phyloP scores from a whole-genome alignment of 2,797 vertebrate species.

The Microctenopoma steveboyesi region DNA sequence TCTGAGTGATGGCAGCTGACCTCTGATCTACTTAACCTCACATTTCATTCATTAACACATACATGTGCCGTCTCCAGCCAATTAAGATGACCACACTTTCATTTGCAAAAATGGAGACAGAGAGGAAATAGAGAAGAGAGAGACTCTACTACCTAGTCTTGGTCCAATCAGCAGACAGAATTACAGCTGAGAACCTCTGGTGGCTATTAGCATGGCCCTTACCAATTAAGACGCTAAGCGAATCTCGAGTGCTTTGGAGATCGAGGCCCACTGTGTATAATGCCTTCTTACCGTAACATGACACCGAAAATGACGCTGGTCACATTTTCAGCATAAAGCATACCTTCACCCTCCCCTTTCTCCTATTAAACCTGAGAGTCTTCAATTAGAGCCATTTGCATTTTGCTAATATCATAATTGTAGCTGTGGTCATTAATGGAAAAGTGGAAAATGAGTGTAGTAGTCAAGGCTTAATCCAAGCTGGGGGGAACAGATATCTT shows the following conservation, averaged over 20 bases:
- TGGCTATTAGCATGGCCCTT: slow-evolving; percentile 81
- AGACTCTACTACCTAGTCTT: slow-evolving; percentile 71
- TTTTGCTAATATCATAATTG: slow-evolving; percentile 88
- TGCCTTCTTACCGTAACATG: slow-evolving; percentile 81
- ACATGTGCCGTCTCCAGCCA: slow-evolving; percentile 72
- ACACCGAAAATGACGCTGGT: slow-evolving; percentile 78
- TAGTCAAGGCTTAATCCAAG: slow-evolving; percentile 74
- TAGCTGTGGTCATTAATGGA: slow-evolving; percentile 84
- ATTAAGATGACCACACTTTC: slow-evolving; percentile 83
- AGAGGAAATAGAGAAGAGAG: slow-evolving; percentile 19
- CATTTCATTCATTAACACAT: slow-evolving; percentile 77
- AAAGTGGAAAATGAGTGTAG: slow-evolving; percentile 81
- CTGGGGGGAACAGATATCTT: slow-evolving; percentile 68
- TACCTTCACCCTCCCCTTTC: slow-evolving; percentile 70
- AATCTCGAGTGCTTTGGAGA: slow-evolving; percentile 86
- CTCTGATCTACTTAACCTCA: slow-evolving; percentile 76
- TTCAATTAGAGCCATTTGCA: slow-evolving; percentile 87
- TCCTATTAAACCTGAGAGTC: slow-evolving; percentile 83
- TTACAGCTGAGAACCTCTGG: slow-evolving; percentile 75
- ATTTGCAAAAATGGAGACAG: slow-evolving; percentile 43
- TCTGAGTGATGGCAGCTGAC: slow-evolving; percentile 61
- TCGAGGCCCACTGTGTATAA: slow-evolving; percentile 81
- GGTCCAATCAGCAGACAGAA: slow-evolving; percentile 82
- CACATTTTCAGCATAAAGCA: slow-evolving; percentile 75
- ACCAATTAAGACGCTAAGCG: slow-evolving; percentile 87